These are phyloP conservation scores for Turdus rufiventris DNA, from an alignment of 2,113 vertebrate species.

Conservation along the genomic window DNA sequence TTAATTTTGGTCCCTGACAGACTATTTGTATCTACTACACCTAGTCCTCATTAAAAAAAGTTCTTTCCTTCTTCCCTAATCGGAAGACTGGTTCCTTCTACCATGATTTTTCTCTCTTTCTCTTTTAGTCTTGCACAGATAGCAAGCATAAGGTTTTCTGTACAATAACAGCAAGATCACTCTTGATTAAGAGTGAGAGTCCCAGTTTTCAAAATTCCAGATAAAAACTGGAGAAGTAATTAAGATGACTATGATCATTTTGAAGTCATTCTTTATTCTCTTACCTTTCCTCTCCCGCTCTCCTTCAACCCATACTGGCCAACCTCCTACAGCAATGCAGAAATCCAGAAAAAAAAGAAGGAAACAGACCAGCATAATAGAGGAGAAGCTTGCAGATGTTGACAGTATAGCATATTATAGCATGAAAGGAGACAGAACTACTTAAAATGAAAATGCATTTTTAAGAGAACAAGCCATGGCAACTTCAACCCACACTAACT, in stretches of 20 bases:
- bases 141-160: not conserved
- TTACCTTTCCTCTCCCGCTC: constrained; percentile 78
- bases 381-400: constrained; percentile 66
- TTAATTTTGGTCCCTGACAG: not conserved
- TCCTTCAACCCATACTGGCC: constrained; percentile 77
- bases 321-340: constrained; percentile 75
- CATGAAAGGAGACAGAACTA: constrained; percentile 64
- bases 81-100: not conserved
- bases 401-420: constrained; percentile 66
- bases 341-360: constrained; percentile 76
- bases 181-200: not conserved
- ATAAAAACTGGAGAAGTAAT: constrained; percentile 14
- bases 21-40: not conserved
- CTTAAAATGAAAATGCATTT: constrained; percentile 39
- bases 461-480: constrained; percentile 40
- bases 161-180: not conserved
- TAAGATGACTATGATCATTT: constrained; percentile 1
- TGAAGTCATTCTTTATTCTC: constrained; percentile 60
- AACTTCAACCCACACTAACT: constrained; percentile 19
- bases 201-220: constrained; percentile 12
- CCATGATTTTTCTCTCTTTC: not conserved
- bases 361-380: constrained; percentile 74
- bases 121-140: not conserved
- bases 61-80: not conserved
- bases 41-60: not conserved